These are phyloP conservation scores for Phataginus tricuspis DNA, from an alignment of 2,797 vertebrate genomes.

Conservation along the genomic window DNA sequence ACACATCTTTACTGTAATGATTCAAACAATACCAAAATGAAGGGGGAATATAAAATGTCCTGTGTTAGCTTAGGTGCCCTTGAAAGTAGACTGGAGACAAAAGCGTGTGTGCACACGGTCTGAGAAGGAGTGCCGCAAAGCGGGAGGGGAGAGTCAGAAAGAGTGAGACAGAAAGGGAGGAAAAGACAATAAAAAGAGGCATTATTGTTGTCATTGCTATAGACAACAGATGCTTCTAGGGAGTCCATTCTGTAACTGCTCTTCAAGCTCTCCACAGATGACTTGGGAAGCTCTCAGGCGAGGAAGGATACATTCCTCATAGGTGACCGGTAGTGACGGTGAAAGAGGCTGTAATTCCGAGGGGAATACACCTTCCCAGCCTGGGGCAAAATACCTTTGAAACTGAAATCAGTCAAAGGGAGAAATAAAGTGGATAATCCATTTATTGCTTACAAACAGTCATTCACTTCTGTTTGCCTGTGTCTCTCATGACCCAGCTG, in stretches of 20 bases:
- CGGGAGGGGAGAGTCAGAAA: not conserved
- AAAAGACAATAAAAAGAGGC: not conserved
- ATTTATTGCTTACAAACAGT: too few species aligned
- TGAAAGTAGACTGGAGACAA: not conserved
- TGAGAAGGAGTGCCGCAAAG: not conserved
- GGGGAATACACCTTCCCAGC: too few species aligned
- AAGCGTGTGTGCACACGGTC: not conserved
- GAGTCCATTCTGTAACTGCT: not conserved
- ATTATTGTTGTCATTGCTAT: not conserved
- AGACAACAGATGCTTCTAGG: not conserved
- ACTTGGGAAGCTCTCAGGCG: not conserved
- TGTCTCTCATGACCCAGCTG: too few species aligned
- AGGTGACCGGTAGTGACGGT: not conserved
- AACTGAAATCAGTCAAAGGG: too few species aligned
- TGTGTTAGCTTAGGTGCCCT: not conserved
- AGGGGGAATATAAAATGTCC: rapidly evolving
- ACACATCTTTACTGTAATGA: not conserved
- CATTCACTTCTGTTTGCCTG: too few species aligned
- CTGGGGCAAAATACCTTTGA: too few species aligned
- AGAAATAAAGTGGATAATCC: too few species aligned
- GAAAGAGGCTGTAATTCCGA: not conserved
- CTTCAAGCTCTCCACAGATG: not conserved
- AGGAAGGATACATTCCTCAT: not conserved
- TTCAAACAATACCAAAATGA: not conserved
- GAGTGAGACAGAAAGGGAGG: not conserved